These are phyloP conservation scores for Troides helena DNA, from an alignment of 2,888 invertebrate species.

Conservation along the genomic window DNA sequence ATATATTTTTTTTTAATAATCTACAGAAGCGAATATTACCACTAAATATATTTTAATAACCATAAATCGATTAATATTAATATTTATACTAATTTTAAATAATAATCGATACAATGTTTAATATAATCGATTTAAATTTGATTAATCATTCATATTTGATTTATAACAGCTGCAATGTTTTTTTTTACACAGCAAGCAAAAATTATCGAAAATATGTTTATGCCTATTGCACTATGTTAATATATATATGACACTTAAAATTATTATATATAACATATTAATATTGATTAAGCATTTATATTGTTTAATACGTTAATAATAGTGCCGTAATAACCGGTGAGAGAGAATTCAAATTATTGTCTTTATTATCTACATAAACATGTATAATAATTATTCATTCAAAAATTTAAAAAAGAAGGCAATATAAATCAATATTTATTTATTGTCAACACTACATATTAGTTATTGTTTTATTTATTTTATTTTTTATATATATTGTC, in stretches of 20 bases:
- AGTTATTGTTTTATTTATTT: no score
- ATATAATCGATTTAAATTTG: not conserved
- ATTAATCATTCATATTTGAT: conserved; percentile 41
- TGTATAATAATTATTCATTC: no score
- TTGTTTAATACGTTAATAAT: no score
- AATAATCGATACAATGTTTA: no score
- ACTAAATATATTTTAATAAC: not conserved
- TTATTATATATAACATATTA: not conserved
- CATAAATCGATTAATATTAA: no score
- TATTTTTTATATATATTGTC: conserved; percentile 55
- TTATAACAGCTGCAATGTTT: conserved; percentile 6
- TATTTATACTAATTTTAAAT: no score
- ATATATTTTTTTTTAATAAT: not conserved
- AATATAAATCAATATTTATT: no score
- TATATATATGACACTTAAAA: not conserved
- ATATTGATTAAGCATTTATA: no score
- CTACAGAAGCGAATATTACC: not conserved
- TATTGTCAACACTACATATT: no score
- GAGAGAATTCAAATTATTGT: not conserved
- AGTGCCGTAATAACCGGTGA: no score
- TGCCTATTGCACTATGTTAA: not conserved
- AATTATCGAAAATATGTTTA: conserved; percentile 9
- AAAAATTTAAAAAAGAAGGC: no score
- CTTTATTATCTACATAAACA: no score
- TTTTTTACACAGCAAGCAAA: not conserved